Evolutionary conservation across 2,888 invertebrate genomes (phyloP).

Genomic region (Cryptus viduatorius): DNA sequence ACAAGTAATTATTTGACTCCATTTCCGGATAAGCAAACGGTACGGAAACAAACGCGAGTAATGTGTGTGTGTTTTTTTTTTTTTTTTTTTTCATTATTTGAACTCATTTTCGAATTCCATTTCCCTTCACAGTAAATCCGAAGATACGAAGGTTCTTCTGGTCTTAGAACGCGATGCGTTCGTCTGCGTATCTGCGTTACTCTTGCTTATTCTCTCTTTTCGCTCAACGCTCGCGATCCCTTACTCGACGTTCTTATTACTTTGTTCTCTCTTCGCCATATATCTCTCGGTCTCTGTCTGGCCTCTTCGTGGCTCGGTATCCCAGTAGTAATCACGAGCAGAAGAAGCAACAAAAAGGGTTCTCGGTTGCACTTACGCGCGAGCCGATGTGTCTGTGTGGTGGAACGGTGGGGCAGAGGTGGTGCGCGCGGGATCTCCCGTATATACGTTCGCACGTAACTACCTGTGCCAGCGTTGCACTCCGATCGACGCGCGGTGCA

Average conservation of each 20-base stretch:
- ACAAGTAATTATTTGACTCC: too few species aligned
- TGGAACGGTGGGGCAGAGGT: conserved; percentile 45
- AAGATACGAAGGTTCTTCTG: not conserved
- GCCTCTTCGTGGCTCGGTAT: conserved; percentile 22
- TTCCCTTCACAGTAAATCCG: not conserved
- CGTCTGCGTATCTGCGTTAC: conserved; percentile 9
- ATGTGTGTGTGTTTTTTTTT: not conserved
- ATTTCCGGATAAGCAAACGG: too few species aligned
- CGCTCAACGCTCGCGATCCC: conserved; percentile 3
- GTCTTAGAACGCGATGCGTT: not conserved
- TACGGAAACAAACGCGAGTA: too few species aligned
- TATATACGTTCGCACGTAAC: conserved; percentile 56
- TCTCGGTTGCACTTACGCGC: conserved; percentile 63
- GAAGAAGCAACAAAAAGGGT: conserved; percentile 58
- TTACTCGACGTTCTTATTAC: conserved; percentile 15
- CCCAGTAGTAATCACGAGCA: conserved; percentile 56
- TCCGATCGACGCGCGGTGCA: conserved; percentile 49
- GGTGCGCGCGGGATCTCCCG: conserved; percentile 33
- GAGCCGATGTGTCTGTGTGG: conserved; percentile 24
- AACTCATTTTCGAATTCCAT: not conserved
- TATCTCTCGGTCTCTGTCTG: conserved; percentile 32
- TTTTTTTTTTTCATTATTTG: not conserved
- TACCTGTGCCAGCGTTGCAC: conserved; percentile 48
- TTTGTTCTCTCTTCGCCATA: conserved; percentile 43
- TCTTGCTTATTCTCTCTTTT: not conserved